Evolutionary conservation across 2,113 vertebrate genomes (phyloP).

Genomic region (Passer domesticus): DNA sequence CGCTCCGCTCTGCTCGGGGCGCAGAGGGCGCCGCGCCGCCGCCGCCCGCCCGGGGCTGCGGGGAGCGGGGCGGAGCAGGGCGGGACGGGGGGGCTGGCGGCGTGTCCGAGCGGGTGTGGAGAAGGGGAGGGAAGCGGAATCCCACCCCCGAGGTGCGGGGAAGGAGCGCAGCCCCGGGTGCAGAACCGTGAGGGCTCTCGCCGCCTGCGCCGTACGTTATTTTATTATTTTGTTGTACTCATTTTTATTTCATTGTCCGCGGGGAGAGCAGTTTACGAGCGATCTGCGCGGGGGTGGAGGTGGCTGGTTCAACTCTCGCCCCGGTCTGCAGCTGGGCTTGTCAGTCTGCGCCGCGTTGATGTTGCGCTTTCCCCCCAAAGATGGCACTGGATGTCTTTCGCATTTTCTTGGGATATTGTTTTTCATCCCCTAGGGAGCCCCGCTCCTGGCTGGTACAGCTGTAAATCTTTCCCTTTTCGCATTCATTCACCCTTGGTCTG

Average conservation of each 20-base stretch:
- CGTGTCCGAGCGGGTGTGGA: background rate
- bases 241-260: background rate
- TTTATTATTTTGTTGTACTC: background rate
- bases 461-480: background rate
- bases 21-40: slow-evolving; percentile 54
- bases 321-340: background rate
- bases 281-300: background rate
- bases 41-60: background rate
- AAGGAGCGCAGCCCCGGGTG: background rate
- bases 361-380: slow-evolving; percentile 32
- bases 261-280: background rate
- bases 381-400: slow-evolving; percentile 42
- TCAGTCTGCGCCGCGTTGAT: background rate
- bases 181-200: background rate
- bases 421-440: background rate
- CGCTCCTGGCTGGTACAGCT: background rate
- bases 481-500: background rate
- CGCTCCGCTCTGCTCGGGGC: slow-evolving; percentile 23
- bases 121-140: background rate
- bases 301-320: background rate
- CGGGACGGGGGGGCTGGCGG: background rate
- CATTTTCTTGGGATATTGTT: background rate
- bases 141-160: background rate
- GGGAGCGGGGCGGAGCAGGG: background rate
- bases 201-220: background rate